Percentiles rank a stretch among this genome's conserved stretches.
Conservation (phyloP, 2,797 vertebrate genomes). For the Lycodopsis pacificus region DNA sequence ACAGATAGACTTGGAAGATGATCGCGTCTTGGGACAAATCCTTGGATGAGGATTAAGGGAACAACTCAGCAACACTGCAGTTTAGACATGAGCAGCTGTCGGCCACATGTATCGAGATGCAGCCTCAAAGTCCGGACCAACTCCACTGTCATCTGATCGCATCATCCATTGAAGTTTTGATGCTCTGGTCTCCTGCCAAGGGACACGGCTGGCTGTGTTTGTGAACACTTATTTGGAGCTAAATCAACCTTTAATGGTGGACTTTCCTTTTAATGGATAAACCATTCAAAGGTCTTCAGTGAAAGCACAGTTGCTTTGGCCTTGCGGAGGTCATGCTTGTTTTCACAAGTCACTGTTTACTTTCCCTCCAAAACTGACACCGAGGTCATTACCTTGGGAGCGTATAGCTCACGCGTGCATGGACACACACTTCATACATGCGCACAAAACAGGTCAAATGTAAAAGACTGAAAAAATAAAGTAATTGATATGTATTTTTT, state of each 20-base stretch:
- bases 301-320: slow-evolving; percentile 5
- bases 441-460: not conserved
- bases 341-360: slow-evolving; percentile 46
- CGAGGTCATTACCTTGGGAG: slow-evolving; percentile 51
- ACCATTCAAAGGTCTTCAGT: slow-evolving; percentile 12
- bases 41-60: not conserved
- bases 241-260: not conserved
- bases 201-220: not conserved
- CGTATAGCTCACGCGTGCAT: not conserved
- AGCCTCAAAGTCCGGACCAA: not conserved
- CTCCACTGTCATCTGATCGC: not conserved
- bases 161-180: not conserved
- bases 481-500: not conserved
- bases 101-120: not conserved
- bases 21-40: not conserved
- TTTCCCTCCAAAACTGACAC: slow-evolving; percentile 41
- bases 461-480: not conserved
- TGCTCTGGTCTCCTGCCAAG: not conserved
- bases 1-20: not conserved
- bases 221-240: not conserved
- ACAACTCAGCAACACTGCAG: not conserved
- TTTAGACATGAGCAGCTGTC: slow-evolving; percentile 5
- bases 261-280: slow-evolving; percentile 25
- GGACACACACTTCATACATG: slow-evolving; percentile 3
- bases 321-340: slow-evolving; percentile 24